Base-by-base conservation (phyloP, 2,113 vertebrate species). In the Microcebus lehilahytsara region DNA sequence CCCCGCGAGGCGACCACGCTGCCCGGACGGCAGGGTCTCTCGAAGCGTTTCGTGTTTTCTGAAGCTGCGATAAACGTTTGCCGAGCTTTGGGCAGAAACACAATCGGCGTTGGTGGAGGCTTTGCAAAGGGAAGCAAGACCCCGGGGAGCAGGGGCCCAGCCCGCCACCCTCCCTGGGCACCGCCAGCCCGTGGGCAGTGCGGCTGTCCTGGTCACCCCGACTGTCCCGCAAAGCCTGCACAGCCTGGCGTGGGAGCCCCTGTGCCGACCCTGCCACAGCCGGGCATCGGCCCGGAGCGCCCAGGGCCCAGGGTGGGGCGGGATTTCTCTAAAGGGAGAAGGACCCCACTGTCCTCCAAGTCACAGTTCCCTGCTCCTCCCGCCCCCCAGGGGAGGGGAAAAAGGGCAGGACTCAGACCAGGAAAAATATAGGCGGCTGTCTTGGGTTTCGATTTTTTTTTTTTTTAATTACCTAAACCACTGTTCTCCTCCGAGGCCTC, bases 1-100 rank as follows among this genome's bases (percentile, higher is more conserved):
- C 22, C 34, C 8, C 0, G 22, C 1, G 46, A 20, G 42, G 11
- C 6, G 17, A 19, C 9, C 42, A 49, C 16, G 4, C 16, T 32
- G 32, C 74, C 13, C 9, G 46, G 74, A 20, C 2, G 74, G 19
- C 46, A 20, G 46, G 74, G 27, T 30, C 72, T 75, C 72, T 14
- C 30, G 23, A 75, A 14, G 23, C 7, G 25, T 75, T 74, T 74
- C 23, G 37, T 25, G 22, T 30, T 49, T 49, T 30, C 74, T 10
- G 3, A 51, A 77, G 30, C 19, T 17, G 16, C 34, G 13, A 34
- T 6, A 51, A 17, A 77, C 17, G 19, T 51, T 34, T 77, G 34
- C 30, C 1, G 46, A 77, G 30, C 20, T 34, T 6, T 19, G 46
- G 19, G 30, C 16, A 77, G 13, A 34, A 51, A 34, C 16, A 51